A percentile compares a stretch with the other conserved stretches of the same genome.
Conservation (phyloP, 2,797 vertebrate genomes). For the Gallinago solitaria region DNA sequence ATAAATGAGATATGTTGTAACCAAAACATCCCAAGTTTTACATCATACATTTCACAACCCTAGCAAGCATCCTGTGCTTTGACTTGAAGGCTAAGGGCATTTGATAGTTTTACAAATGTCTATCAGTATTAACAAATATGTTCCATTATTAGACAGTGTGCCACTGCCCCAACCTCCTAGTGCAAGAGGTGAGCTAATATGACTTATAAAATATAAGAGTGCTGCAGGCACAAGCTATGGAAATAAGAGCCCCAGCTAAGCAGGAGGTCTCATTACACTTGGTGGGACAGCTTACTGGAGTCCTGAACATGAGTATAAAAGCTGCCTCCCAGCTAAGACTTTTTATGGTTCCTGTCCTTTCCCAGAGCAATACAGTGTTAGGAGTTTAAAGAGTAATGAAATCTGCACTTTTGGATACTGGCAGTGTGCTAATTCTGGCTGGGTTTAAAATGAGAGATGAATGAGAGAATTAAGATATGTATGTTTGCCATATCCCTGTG, state of each 20-base stretch:
- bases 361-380: constrained; percentile 18
- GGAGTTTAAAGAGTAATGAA: constrained; percentile 22
- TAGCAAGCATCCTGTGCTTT: constrained; percentile 60
- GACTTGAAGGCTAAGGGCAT: constrained; percentile 48
- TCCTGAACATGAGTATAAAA: constrained; percentile 24
- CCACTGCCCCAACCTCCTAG: constrained; percentile 44
- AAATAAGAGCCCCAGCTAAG: constrained; percentile 33
- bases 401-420: neutral
- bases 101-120: constrained; percentile 62
- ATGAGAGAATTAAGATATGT: neutral
- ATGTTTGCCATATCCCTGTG: neutral
- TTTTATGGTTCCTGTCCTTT: constrained; percentile 63
- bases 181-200: constrained; percentile 62
- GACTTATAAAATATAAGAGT: constrained; percentile 43
- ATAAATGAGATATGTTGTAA: constrained; percentile 75
- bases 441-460: neutral
- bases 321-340: constrained; percentile 40
- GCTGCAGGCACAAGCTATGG: constrained; percentile 51
- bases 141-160: constrained; percentile 66
- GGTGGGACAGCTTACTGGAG: constrained; percentile 37
- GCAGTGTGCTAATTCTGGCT: neutral
- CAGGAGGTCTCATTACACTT: constrained; percentile 65
- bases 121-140: constrained; percentile 63
- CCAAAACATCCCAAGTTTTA: constrained; percentile 71
- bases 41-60: constrained; percentile 68